Conservation (phyloP, 2,113 vertebrate genomes). For the Mobula birostris region DNA sequence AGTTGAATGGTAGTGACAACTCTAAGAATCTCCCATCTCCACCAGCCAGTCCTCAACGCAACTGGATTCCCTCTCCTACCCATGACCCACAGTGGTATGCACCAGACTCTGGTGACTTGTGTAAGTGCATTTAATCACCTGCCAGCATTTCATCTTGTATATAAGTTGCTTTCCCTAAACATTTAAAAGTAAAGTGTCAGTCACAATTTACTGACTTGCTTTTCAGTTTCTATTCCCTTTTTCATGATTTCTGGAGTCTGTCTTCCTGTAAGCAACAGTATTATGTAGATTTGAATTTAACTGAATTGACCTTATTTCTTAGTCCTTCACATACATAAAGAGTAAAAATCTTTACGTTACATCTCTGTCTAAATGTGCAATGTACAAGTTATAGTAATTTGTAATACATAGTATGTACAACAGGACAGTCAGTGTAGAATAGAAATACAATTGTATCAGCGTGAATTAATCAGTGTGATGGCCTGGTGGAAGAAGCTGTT, state of each 20-base stretch:
- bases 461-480: no score
- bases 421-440: no score
- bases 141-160: background rate
- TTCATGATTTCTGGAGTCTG: background rate
- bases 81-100: conserved; percentile 98
- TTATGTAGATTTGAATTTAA: background rate
- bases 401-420: no score
- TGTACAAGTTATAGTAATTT: no score
- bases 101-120: conserved; percentile 90
- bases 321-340: no score
- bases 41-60: conserved; percentile 77
- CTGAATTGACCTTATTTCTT: no score
- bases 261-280: background rate
- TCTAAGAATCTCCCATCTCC: conserved; percentile 86
- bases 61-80: conserved; percentile 90
- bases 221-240: background rate
- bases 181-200: background rate
- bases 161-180: background rate
- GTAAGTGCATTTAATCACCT: conserved; percentile 56
- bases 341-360: no score
- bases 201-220: background rate
- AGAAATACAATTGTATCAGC: no score
- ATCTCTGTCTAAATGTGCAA: no score
- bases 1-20: conserved; percentile 75
- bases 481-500: no score